Evolutionary conservation across 1,140 invertebrate species (phyloP), one percentile per base, ranked within the genome.

Genomic region (Calephelis virginiensis): DNA sequence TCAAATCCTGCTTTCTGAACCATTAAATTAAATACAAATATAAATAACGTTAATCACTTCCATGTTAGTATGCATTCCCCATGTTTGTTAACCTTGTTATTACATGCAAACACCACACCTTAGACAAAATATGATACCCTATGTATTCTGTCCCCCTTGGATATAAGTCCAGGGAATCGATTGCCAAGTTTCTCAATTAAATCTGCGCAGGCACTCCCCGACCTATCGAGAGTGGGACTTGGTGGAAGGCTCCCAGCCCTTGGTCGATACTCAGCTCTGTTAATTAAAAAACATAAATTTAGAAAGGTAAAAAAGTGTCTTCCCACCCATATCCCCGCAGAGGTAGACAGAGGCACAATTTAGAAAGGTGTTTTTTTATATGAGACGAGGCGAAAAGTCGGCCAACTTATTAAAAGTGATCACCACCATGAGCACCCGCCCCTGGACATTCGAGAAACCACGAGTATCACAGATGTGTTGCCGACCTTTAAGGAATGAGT

Each of bases 181-280:
- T 90, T 93, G 50, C 91, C 92, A 40, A 94, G 79, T 76, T 88
- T 93, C 66, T 94, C 93, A 38, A 94, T 86, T n/a, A 94, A 71
- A n/a, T 93, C 92, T 1, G 77, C 75, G 63, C 86, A 90, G 10
- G 77, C 80, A 64, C 71, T 77, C 47, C 80, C 63, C 3, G 80
- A 70, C 6, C 81, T 60, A 37, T 83, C 80, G 14, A 76, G 61
- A 40, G 65, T 75, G 1, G 75, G 60, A 37, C 70, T 75, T 17
- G 79, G 80, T 5, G 84, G 85, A 4, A 86, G 72, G 61, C 84
- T 88, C 8, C 84, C 82, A 14, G 80, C 72, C 65, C 83, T 69
- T 8, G 81, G 82, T 47, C 90, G 72, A 6, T 77, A 74, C 59
- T 83, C 81, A 67, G 17, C 66, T 80, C 85, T 89, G 80, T 70